Base-by-base conservation (phyloP, 2,113 vertebrate species). In the Proteles cristata region DNA sequence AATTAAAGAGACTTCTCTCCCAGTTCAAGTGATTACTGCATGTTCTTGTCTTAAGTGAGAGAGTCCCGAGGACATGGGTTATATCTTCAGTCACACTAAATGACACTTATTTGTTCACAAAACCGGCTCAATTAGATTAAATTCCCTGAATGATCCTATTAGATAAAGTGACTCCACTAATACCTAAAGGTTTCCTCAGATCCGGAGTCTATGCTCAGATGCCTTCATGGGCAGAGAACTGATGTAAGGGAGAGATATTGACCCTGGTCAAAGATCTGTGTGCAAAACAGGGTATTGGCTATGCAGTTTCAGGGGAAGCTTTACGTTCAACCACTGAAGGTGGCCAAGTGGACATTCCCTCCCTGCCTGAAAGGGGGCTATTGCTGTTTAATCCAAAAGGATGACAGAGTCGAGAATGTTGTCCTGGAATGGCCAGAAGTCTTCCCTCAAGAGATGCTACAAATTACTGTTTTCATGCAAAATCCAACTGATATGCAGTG, bases 31-130 rank as follows among this genome's bases (percentile, higher is more conserved):
- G 31, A 80, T 94, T 28, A 19, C 15, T 25, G 14, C 28, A 3
- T 16, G 35, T 58, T 91, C 82, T 88, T 55, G 17, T 90, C 45
- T 92, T 82, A 87, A 94, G 45, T 74, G 69, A 90, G 80, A 65
- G 25, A 90, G 50, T 63, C 6, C 0, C 14, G 53, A 95, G 77
- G 17, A 55, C 50, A 43, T 21, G 25, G 10, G 35, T 81, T 71
- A 16, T 39, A 82, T 31, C 39, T 79, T 96, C 69, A 77, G 0
- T 94, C 82, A 90, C 50, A 82, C 35, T 66, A 68, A 50, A 17
- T 91, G 68, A 74, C n/a, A 81, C 45, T 88, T 63, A 8, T 14
- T 92, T 86, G 63, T 74, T 93, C 74, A 83, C 9, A 71, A 95
- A 83, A 80, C 65, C 65, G 39, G 50, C 69, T 93, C 45, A 55